Conservation (phyloP, 2,888 invertebrate genomes). For the Drosophila mettleri region DNA sequence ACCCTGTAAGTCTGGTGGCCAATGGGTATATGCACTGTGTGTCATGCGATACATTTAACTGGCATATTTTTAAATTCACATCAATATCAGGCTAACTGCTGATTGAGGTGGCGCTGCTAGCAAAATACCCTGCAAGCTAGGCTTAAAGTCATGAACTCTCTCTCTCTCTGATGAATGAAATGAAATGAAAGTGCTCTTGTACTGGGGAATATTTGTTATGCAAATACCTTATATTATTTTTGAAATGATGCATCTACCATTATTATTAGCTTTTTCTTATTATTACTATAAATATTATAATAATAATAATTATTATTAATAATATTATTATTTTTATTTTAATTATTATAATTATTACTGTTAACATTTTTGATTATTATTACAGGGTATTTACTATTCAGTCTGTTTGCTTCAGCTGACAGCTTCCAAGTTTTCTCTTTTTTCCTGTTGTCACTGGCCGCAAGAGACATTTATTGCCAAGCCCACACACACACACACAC, state of each 20-base stretch:
- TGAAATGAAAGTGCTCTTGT: no score
- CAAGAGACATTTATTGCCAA: conserved; percentile 74
- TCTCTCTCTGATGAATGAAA: no score
- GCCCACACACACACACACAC: background rate
- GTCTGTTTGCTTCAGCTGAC: background rate
- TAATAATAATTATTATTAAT: no score
- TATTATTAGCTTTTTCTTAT: no score
- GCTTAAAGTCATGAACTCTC: no score
- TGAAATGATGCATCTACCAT: no score
- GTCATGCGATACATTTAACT: background rate
- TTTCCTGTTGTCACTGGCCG: conserved; percentile 63
- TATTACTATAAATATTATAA: no score
- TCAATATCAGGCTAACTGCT: background rate
- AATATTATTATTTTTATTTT: no score
- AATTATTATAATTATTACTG: no score
- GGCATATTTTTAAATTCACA: background rate
- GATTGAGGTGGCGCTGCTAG: background rate
- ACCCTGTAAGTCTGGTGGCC: background rate
- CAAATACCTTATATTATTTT: no score
- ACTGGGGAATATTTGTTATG: no score
- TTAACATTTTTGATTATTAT: no score
- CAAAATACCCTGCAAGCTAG: background rate
- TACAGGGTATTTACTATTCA: background rate
- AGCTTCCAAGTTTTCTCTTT: background rate
- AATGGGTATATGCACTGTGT: background rate